Percentiles rank a stretch among this genome's conserved stretches.
Evolutionary conservation across 2,797 vertebrate genomes (phyloP).

Genomic region (Cuculus canorus): DNA sequence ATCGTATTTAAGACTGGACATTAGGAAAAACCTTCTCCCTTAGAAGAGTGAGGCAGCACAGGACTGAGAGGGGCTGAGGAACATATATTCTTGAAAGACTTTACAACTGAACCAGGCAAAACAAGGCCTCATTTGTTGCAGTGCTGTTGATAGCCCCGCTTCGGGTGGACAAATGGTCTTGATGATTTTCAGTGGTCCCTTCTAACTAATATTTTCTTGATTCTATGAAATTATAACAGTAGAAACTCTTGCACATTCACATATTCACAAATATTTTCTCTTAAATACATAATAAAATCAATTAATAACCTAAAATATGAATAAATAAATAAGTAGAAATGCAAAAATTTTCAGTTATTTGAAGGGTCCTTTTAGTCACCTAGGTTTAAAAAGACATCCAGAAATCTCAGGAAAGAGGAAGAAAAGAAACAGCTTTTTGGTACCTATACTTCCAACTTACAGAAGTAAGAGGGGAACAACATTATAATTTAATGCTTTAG

Average conservation of each 20-base stretch:
- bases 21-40: too few species aligned
- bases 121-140: not conserved
- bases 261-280: not conserved
- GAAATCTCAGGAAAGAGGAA: not conserved
- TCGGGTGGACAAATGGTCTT: not conserved
- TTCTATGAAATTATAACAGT: not conserved
- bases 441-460: not conserved
- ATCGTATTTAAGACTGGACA: too few species aligned
- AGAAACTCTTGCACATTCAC: not conserved
- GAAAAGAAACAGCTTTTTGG: not conserved
- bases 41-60: not conserved
- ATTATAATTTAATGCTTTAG: not conserved
- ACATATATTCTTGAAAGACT: not conserved
- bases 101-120: not conserved
- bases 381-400: not conserved
- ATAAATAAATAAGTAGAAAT: not conserved
- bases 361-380: not conserved
- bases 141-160: not conserved
- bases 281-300: not conserved
- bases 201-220: not conserved
- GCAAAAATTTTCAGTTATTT: not conserved
- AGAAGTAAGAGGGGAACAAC: fast-evolving
- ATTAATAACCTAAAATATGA: not conserved
- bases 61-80: not conserved
- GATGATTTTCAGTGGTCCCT: not conserved